Base-by-base conservation (phyloP, 2,888 invertebrate species). In the Oxyscelio sp. region DNA sequence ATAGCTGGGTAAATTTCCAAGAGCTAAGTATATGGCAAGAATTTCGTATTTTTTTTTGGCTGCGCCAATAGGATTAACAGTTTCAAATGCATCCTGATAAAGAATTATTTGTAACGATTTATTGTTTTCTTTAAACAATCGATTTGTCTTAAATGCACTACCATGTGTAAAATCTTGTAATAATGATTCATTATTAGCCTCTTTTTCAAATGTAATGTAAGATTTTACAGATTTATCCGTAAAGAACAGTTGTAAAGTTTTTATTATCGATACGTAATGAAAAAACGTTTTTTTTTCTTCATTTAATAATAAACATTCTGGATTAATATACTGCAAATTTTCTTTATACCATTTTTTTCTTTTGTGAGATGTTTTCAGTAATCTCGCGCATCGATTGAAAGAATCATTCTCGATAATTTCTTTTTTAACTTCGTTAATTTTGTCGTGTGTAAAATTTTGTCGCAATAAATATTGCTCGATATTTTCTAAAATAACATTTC, bases 21-120 rank as follows among this genome's bases (percentile, higher is more conserved):
- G 27, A 6, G 66, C 78, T 85, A 90, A 86, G 73, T 91, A 92
- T 21, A 91, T 40, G 22, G 87, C 90, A 24, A 90, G 45, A 31
- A 91, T 50, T 87, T 90, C 90, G 56, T 92, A 84, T 56, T 89
- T 90, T 63, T 81, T 87, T 81, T 79, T 90, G 5, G 90, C 82
- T 0, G 89, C 79, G 1, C 90, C 90, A n/a, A 92, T 52, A 17
- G 90, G 90, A 81, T 91, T 91, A 27, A 91, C 90, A 24, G 88
- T 48, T 75, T 91, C 89, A 83, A 92, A 90, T n/a, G 88, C 87
- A 85, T 91, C 90, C 79, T 90, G 90, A 79, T 86, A 91, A 15
- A 91, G 50, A 56, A 90, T 88, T 8, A 89, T 75, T 81, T 85
- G 68, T 0, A 90, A n/a, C 2, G 73, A 83, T n/a, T 87, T 59